These are phyloP conservation scores for Volucella inanis DNA, from an alignment of 2,888 invertebrate genomes.

Conservation along the genomic window DNA sequence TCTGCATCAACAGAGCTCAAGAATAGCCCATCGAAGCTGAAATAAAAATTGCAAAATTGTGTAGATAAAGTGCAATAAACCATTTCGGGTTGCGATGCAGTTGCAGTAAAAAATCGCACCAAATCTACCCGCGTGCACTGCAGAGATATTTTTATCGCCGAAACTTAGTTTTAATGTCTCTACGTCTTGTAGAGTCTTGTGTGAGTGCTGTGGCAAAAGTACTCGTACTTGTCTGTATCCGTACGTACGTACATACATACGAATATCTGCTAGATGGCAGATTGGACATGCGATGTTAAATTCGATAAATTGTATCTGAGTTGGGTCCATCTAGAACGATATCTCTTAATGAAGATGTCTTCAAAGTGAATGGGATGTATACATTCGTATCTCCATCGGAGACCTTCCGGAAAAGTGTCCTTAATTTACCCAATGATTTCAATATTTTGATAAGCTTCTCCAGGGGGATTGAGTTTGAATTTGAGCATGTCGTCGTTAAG, in stretches of 20 bases:
- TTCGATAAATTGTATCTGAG: constrained; percentile 64
- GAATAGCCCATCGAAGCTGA: constrained; percentile 57
- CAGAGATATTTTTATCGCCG: constrained; percentile 66
- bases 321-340: not conserved
- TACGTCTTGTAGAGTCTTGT: constrained; percentile 1
- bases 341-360: constrained; percentile 68
- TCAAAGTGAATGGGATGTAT: not conserved
- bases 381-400: too few species aligned
- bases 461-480: not conserved
- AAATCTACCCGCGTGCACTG: constrained; percentile 25
- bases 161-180: constrained; percentile 63
- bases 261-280: constrained; percentile 43
- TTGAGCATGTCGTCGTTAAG: not conserved
- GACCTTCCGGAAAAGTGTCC: constrained; percentile 36
- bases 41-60: constrained; percentile 70
- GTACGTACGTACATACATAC: constrained; percentile 30
- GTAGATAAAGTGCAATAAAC: constrained; percentile 72
- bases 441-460: constrained; percentile 66
- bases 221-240: constrained; percentile 10
- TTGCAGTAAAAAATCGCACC: constrained; percentile 44
- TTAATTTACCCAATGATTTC: constrained; percentile 68
- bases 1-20: constrained; percentile 9
- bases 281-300: constrained; percentile 63
- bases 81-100: constrained; percentile 64
- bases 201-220: constrained; percentile 48